Base-by-base conservation (phyloP, 2,797 vertebrate species). In the Setipinna tenuifilis region DNA sequence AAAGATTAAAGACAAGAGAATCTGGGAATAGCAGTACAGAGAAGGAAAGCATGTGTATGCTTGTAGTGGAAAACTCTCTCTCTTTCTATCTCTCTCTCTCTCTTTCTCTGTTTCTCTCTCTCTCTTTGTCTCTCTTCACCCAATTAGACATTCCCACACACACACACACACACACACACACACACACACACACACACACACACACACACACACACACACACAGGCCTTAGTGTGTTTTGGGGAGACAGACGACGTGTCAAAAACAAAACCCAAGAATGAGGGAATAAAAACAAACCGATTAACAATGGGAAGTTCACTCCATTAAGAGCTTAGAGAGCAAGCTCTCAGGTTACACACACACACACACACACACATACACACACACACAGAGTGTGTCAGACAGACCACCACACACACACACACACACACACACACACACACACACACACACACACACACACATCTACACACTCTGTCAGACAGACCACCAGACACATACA, bases 291-390 rank as follows among this genome's bases (percentile, higher is more conserved):
- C 94, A 94, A 90, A 91, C 91, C 88, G 92, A 93, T 93, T 91
- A 93, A 90, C 91, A 95, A 95, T 93, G 94, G 94, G 94, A 95
- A 95, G 94, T 92, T 75, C 91, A 85, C 89, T 93, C 94, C 94
- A 95, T 95, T 95, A 95, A 94, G 91, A 91, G 94, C 93, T 95
- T 95, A 95, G 88, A 91, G 89, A 91, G 90, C 87, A 89, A 85
- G 88, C 87, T 93, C 94, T 95, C 94, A 92, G 90, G 94, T 95
- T 95, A 92, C 94, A 91, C 68, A 75, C 68, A 89, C 90, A 87
- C 90, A 91, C 90, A 91, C 85, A 92, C 91, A 93, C 93, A 94
- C 93, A 93, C 91, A 91, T 87, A 89, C 93, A 95, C 95, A 95
- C 94, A 41, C 31, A n/a, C 28, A 35, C 28, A 35, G 92, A 91